Percentiles rank a stretch among this genome's conserved stretches.
phyloP scores from a whole-genome alignment of 2,113 vertebrate genomes.

The Eurypyga helias region DNA sequence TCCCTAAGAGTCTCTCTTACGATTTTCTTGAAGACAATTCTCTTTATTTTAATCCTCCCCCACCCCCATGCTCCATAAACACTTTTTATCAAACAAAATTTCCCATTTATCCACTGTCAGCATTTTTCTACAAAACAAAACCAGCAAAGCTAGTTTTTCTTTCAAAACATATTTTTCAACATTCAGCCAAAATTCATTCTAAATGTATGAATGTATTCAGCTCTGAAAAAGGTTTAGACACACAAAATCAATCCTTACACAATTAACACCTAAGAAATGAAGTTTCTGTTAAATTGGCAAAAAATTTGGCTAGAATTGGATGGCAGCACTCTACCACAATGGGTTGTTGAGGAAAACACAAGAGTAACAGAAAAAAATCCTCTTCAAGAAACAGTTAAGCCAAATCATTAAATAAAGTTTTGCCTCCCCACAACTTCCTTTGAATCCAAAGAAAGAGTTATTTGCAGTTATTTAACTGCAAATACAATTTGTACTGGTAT shows the following conservation, averaged over 20 bases:
- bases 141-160: background rate
- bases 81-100: background rate
- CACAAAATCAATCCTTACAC: background rate
- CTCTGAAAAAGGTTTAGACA: background rate
- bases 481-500: background rate
- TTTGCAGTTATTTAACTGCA: background rate
- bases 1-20: rapidly evolving
- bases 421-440: background rate
- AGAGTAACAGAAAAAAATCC: background rate
- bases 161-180: background rate
- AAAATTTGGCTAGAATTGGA: background rate
- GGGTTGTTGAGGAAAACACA: background rate
- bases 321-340: background rate
- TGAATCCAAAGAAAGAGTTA: background rate
- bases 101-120: background rate
- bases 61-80: background rate
- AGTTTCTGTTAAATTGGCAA: background rate
- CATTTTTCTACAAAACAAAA: background rate
- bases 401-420: background rate
- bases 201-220: background rate
- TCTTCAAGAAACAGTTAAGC: background rate
- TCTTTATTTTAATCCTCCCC: background rate
- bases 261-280: background rate
- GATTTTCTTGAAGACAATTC: background rate
- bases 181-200: background rate